Evolutionary conservation across 2,113 vertebrate genomes (phyloP).

Genomic region (Chionodraco myersi): DNA sequence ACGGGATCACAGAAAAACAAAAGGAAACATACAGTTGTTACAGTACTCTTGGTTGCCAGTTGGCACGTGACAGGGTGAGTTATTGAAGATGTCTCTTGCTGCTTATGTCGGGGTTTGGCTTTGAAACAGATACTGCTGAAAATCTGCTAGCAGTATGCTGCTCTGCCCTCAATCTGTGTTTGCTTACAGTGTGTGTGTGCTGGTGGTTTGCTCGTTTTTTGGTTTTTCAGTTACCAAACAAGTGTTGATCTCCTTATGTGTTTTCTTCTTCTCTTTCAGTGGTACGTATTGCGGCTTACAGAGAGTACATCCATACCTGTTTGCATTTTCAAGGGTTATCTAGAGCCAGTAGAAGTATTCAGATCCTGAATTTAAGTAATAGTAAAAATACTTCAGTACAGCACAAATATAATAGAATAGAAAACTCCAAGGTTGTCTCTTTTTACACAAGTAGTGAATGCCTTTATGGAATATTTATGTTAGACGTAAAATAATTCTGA

Average conservation of each 20-base stretch:
- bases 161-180: slow-evolving; percentile 52
- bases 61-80: slow-evolving; percentile 68
- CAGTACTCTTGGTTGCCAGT: slow-evolving; percentile 58
- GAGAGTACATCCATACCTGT: slow-evolving; percentile 4
- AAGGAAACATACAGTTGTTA: slow-evolving; percentile 75
- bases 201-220: slow-evolving; percentile 33
- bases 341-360: background rate
- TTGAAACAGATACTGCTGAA: slow-evolving; percentile 53
- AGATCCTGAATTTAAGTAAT: background rate
- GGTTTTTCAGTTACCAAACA: slow-evolving; percentile 28
- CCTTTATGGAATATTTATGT: no score
- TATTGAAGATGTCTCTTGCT: slow-evolving; percentile 65
- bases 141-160: slow-evolving; percentile 43
- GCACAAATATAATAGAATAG: no score
- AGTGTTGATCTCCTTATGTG: slow-evolving; percentile 23
- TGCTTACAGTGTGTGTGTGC: slow-evolving; percentile 35
- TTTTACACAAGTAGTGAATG: no score
- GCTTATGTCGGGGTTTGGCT: slow-evolving; percentile 50
- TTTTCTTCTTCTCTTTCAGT: slow-evolving; percentile 12
- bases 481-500: no score
- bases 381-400: background rate
- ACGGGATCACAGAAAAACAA: slow-evolving; percentile 69
- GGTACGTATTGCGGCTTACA: background rate
- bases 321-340: background rate
- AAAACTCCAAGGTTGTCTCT: no score